Conservation (phyloP, 2,888 invertebrate genomes). For the Gisinianus flammeolus region DNA sequence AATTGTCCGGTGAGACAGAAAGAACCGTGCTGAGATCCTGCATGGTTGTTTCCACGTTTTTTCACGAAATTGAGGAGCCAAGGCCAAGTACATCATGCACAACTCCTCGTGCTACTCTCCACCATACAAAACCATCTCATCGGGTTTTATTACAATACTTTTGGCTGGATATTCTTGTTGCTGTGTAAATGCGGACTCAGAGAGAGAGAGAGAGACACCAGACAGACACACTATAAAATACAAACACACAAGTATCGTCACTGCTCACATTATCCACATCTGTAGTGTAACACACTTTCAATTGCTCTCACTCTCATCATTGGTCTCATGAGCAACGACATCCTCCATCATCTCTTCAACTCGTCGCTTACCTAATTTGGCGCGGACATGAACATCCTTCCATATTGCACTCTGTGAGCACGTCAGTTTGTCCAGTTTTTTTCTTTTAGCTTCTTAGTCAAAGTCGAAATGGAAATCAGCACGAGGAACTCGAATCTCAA, state of each 20-base stretch:
- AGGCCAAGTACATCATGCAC: conserved; percentile 52
- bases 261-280: too few species aligned
- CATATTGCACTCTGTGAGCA: not conserved
- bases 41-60: conserved; percentile 43
- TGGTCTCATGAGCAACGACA: not conserved
- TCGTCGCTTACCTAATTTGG: not conserved
- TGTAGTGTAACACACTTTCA: not conserved
- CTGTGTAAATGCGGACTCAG: not conserved
- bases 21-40: conserved; percentile 31
- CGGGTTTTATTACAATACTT: too few species aligned
- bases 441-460: not conserved
- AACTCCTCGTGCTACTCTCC: conserved; percentile 14
- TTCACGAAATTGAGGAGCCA: conserved; percentile 47
- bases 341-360: not conserved
- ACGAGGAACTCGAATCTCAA: not conserved
- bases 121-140: not conserved
- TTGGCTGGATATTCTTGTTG: too few species aligned
- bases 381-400: not conserved
- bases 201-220: conserved; percentile 1
- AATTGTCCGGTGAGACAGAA: conserved; percentile 36
- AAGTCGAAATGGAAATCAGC: not conserved
- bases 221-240: not conserved
- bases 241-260: not conserved
- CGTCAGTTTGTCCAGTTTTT: not conserved
- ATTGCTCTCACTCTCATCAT: not conserved